Percentiles rank a stretch among this genome's conserved stretches.
Evolutionary conservation across 2,113 vertebrate species (phyloP).

Genomic region (Sinocyclocheilus rhinocerous): DNA sequence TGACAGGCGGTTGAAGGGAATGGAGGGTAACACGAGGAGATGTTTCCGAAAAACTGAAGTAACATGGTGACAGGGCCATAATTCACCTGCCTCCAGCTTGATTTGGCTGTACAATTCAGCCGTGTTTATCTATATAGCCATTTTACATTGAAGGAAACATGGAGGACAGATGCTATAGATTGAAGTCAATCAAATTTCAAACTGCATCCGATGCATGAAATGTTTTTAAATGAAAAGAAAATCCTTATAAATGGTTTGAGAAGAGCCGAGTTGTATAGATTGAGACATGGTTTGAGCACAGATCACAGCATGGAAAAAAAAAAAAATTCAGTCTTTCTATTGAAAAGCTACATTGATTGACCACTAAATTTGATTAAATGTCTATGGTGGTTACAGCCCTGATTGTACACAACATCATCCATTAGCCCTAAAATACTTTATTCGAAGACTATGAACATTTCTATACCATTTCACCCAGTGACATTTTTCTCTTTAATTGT

Average conservation of each 20-base stretch:
- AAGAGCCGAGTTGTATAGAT: neutral
- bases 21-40: neutral
- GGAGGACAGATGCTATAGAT: neutral
- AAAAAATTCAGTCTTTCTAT: neutral
- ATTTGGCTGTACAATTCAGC: conserved; percentile 16
- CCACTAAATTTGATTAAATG: neutral
- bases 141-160: conserved; percentile 13
- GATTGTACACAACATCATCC: neutral
- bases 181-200: conserved; percentile 10
- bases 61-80: conserved; percentile 22
- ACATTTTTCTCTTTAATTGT: neutral
- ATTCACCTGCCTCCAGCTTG: conserved; percentile 24
- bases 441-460: neutral
- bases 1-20: conserved; percentile 23
- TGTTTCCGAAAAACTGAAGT: conserved; percentile 7
- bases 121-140: neutral
- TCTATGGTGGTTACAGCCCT: neutral
- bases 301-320: neutral
- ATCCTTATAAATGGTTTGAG: neutral
- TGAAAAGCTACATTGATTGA: neutral
- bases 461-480: neutral
- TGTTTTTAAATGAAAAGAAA: conserved; percentile 6
- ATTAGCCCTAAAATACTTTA: neutral
- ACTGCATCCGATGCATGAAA: conserved; percentile 11
- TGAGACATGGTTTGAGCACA: neutral